Base-by-base conservation (phyloP, 64 coral and sea anemone species). In the Actinia equina region DNA sequence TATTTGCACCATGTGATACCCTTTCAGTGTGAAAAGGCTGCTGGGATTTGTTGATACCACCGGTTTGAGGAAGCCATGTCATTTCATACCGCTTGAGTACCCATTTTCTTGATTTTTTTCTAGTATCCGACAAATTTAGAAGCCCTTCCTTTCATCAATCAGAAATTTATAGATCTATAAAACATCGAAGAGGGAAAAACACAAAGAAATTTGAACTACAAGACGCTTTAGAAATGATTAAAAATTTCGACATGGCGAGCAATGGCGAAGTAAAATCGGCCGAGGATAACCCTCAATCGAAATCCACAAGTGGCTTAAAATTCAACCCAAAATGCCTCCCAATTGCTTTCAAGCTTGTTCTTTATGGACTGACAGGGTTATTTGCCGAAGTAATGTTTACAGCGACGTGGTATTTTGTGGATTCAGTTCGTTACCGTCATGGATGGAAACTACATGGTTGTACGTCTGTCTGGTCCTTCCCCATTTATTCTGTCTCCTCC, bases 331-430 rank as follows among this genome's bases (percentile, higher is more conserved):
- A 44, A 19, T 77, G 88, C 70, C 83, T 98, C n/a, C 93, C 96
- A 9, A 20, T 94, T 27, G 67, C 80, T 19, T 98, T 89, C 8
- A 87, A 90, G 46, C 87, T 98, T 3, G 45, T 98, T 51, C 87
- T 98, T 52, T 98, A 98, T 71, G 95, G 95, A 55, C 84, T 98
- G 52, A 91, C 88, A 53, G 96, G 96, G 4, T 90, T 99, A 57
- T 99, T 92, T 59, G 83, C 93, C 17, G 96, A 99, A 79, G 96
- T 99, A 7, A 95, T 95, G 88, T 99, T 99, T 82, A 99, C 96
- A 30, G 96, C 93, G 85, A 90, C 93, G 4, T 99, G 96, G 96
- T 99, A 99, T 86, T 89, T 99, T 65, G 85, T 94, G 19, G 96
- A 99, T 77, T 85, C 86, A 15, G 85, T 25, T 17, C 88, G 86